Conservation (phyloP, 1,140 invertebrate species). For the Drosophila malerkotliana region DNA sequence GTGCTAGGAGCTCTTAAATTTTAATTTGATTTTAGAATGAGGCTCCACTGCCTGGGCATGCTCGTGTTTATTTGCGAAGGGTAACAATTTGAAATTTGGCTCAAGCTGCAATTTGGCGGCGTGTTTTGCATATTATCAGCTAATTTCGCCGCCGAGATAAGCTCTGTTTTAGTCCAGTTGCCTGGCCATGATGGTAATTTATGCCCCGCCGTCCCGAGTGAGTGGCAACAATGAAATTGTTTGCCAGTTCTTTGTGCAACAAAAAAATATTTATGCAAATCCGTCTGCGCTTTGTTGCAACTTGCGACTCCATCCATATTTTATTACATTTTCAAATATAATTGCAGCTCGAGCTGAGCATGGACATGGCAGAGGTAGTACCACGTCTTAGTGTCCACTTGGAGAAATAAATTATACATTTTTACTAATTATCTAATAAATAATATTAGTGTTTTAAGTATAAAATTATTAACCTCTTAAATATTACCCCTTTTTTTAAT, state of each 20-base stretch:
- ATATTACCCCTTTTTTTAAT: background rate
- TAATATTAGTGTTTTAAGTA: background rate
- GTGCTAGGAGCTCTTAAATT: background rate
- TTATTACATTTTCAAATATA: conserved; percentile 82
- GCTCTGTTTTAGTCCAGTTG: conserved; percentile 56
- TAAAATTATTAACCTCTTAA: too few species aligned
- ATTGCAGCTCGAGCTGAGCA: conserved; percentile 55
- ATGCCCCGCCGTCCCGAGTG: conserved; percentile 49
- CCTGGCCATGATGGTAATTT: conserved; percentile 74
- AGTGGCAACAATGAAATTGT: conserved; percentile 53
- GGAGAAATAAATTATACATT: background rate
- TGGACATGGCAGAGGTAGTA: conserved; percentile 20
- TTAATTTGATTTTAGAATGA: conserved; percentile 1
- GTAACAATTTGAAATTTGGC: conserved; percentile 80
- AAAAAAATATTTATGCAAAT: conserved; percentile 78
- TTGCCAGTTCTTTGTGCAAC: conserved; percentile 61
- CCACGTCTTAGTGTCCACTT: background rate
- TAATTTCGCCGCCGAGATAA: conserved; percentile 76
- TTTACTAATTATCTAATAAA: background rate
- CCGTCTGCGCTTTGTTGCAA: conserved; percentile 45
- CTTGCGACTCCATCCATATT: conserved; percentile 60
- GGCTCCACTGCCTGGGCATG: conserved; percentile 25
- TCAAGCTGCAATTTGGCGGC: conserved; percentile 73
- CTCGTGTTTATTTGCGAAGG: conserved; percentile 46
- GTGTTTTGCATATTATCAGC: conserved; percentile 81